Base-by-base conservation (phyloP, 2,113 vertebrate species). In the Camelus bactrianus region DNA sequence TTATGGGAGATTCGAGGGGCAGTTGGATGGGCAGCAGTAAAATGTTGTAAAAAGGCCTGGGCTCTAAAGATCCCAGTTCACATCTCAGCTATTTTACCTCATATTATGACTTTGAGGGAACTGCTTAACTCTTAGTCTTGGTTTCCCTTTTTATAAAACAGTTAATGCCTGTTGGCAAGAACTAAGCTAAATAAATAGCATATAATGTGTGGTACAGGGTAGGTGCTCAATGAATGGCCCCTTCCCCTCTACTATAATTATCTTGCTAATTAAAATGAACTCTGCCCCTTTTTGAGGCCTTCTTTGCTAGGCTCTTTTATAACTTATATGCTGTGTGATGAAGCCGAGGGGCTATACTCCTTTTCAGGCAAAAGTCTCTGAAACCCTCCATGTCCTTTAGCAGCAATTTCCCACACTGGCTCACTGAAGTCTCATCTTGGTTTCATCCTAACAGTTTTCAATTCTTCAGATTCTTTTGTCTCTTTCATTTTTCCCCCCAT, bases 381-480 rank as follows among this genome's bases (percentile, higher is more conserved):
- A 89, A 70, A 13, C 16, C 42, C 38, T 72, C 6, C 77, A 83
- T 87, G 97, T 93, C 95, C 93, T 93, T 82, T 85, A 67, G 30
- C 3, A 75, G 94, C 28, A n/a, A 14, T 96, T 98, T 98, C 97
- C 97, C 97, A 97, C 96, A 93, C 91, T 89, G n/a, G 60, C n/a
- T 22, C 0, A 46, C 82, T 97, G 89, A 94, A 93, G 93, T 97
- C 94, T 93, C 35, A 64, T 79, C 77, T 97, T 96, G 94, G 95
- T 93, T 94, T 80, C 73, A 1, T 91, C 75, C 85, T 93, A 60
- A 85, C 54, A 91, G 77, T 96, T 96, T 94, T 77, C 77, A 96
- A 97, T 97, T 97, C 97, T 96, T 97, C 77, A 76, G 48, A 97
- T 97, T 96, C 94, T 91, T 97, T 69, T 52, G 60, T 90, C 56